Base-by-base conservation (phyloP, 2,888 invertebrate species). In the Buathra laborator region DNA sequence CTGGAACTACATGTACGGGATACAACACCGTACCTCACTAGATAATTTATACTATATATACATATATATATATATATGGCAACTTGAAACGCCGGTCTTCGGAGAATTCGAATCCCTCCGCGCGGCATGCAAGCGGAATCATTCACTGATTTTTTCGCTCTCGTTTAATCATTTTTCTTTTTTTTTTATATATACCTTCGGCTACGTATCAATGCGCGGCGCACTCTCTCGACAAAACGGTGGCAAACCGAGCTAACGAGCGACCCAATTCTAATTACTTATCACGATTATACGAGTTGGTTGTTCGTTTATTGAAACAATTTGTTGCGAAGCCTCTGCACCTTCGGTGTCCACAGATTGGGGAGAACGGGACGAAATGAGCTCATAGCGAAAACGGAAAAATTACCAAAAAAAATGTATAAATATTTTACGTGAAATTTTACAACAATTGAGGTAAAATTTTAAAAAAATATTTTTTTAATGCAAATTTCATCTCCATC, bases 1-100 rank as follows among this genome's bases (percentile, higher is more conserved):
- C 89, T 89, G 87, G 87, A 87, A 87, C 86, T 87, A 78, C 86
- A 70, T 84, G 75, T 81, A 78, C 85, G 84, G 85, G 88, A 85
- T 86, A 71, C 83, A 80, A 82, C 87, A 87, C 88, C 88, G 87
- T 86, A 75, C 74, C 70, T 62, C 74, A 70, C 83, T 83, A 79
- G 79, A 83, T 83, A 75, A 83, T 83, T 83, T 83, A 83, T 83
- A 53, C 75, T 87, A 83, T 37, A 37, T 37, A 37, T 37, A 37
- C 6, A 37, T 37, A 37, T 86, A 84, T 87, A 86, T 88, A 83
- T 87, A 86, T 87, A 87, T 89, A 89, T 86, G 88, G 85, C 85
- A 87, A 84, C 77, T 75, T 84, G 86, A 86, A 87, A 67, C 84
- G 83, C 88, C 87, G 87, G 89, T 90, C 88, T 91, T 89, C 90